Percentiles rank a stretch among this genome's conserved stretches.
Conservation (phyloP, 2,113 vertebrate species). For the Argyrosomus japonicus region DNA sequence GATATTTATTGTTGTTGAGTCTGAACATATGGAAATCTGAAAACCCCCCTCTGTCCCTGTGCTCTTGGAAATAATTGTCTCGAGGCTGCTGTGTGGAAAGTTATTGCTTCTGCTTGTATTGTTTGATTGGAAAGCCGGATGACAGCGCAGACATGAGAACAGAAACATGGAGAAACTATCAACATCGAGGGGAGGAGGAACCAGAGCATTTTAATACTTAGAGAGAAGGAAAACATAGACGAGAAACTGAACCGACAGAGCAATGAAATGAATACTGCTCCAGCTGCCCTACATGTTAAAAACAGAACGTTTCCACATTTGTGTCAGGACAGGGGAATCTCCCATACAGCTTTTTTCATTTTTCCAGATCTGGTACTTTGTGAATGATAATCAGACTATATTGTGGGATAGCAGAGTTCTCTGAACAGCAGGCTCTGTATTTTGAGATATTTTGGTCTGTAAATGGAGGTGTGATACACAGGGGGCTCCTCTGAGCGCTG, state of each 20-base stretch:
- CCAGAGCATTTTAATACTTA: background rate
- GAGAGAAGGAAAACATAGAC: background rate
- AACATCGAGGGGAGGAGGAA: background rate
- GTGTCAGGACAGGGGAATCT: background rate
- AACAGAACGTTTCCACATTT: slow-evolving; percentile 21
- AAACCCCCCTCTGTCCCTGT: background rate
- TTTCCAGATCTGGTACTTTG: slow-evolving; percentile 13
- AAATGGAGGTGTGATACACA: slow-evolving; percentile 51
- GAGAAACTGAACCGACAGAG: slow-evolving; percentile 19
- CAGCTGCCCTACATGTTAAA: slow-evolving; percentile 6
- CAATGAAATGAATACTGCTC: slow-evolving; percentile 10
- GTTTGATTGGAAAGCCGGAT: slow-evolving; percentile 35
- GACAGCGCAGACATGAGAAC: slow-evolving; percentile 32
- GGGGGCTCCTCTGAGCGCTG: slow-evolving; percentile 18
- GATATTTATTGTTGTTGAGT: slow-evolving; percentile 50
- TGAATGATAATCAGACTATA: slow-evolving; percentile 16
- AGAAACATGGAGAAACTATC: slow-evolving; percentile 67
- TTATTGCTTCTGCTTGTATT: slow-evolving; percentile 36
- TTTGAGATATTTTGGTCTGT: slow-evolving; percentile 9
- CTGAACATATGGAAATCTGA: slow-evolving; percentile 55
- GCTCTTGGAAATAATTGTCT: slow-evolving; percentile 49
- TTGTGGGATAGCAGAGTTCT: slow-evolving; percentile 9
- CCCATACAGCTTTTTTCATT: background rate
- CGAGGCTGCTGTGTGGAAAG: slow-evolving; percentile 46
- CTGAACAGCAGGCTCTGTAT: slow-evolving; percentile 10